Evolutionary conservation across 2,888 invertebrate genomes (phyloP).

Genomic region (Callyntrura guangdongensis): DNA sequence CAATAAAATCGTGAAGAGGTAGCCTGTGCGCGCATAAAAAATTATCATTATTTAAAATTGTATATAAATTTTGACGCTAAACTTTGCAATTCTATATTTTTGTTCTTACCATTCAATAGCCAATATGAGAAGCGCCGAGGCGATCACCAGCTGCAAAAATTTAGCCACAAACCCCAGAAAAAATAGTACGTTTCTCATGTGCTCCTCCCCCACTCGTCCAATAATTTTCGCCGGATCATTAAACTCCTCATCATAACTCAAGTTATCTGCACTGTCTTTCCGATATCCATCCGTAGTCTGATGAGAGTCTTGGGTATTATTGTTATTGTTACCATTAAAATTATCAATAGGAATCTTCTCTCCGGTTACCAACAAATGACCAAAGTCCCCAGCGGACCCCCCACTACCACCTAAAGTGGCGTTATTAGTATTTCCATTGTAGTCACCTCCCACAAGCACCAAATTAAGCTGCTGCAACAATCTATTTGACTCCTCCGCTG

Average conservation of each 20-base stretch:
- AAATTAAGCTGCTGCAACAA: conserved; percentile 24
- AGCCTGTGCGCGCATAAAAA: conserved; percentile 8
- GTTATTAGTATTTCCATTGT: conserved; percentile 3
- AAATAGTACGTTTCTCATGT: conserved; percentile 38
- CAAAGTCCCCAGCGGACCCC: too few relatives aligned
- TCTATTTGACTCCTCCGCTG: conserved; percentile 25
- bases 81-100: not conserved
- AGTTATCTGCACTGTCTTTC: not conserved
- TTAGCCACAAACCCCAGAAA: conserved; percentile 45
- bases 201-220: conserved; percentile 41
- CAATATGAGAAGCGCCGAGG: conserved; percentile 17
- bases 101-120: conserved; percentile 44
- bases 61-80: too few relatives aligned
- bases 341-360: too few relatives aligned
- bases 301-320: too few relatives aligned
- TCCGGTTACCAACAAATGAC: too few relatives aligned
- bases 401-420: too few relatives aligned
- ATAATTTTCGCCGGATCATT: conserved; percentile 38
- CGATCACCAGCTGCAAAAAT: conserved; percentile 41
- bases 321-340: too few relatives aligned
- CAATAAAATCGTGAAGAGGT: conserved; percentile 3
- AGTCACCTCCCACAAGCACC: conserved; percentile 1
- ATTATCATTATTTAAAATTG: not conserved
- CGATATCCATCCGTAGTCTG: too few relatives aligned
- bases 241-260: not conserved